Evolutionary conservation across 2,113 vertebrate genomes (phyloP).

Genomic region (Cyphomyrus discorhynchus): DNA sequence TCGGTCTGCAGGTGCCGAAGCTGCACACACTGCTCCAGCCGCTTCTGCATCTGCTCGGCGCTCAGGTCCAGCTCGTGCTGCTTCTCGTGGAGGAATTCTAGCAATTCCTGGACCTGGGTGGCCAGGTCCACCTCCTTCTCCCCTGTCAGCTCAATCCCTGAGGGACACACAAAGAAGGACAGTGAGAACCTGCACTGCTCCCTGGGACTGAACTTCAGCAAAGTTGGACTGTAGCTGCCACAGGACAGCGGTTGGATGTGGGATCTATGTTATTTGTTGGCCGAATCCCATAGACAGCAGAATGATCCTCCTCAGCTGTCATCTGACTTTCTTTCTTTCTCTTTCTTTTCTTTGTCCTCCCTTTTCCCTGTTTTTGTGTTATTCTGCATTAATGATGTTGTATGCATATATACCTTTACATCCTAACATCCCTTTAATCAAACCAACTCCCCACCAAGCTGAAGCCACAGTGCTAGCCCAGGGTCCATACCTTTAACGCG

Average conservation of each 20-base stretch:
- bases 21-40: constrained; percentile 78
- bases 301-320: background rate
- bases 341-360: background rate
- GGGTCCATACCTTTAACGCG: no score
- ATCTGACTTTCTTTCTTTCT: background rate
- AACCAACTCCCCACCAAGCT: background rate
- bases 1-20: constrained; percentile 80
- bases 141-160: constrained; percentile 80
- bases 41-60: constrained; percentile 77
- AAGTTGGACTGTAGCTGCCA: background rate
- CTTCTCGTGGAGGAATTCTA: constrained; percentile 82
- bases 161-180: constrained; percentile 16
- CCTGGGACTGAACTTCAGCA: background rate
- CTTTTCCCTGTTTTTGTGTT: background rate
- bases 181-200: background rate
- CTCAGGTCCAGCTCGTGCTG: constrained; percentile 78
- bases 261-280: background rate
- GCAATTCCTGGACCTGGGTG: constrained; percentile 75
- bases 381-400: background rate
- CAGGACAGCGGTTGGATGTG: background rate
- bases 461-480: background rate
- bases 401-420: background rate
- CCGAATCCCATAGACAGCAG: background rate
- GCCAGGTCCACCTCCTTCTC: constrained; percentile 82
- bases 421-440: background rate